These are phyloP conservation scores for Drosophila kikkawai DNA, from an alignment of 1,140 invertebrate species.

Conservation along the genomic window DNA sequence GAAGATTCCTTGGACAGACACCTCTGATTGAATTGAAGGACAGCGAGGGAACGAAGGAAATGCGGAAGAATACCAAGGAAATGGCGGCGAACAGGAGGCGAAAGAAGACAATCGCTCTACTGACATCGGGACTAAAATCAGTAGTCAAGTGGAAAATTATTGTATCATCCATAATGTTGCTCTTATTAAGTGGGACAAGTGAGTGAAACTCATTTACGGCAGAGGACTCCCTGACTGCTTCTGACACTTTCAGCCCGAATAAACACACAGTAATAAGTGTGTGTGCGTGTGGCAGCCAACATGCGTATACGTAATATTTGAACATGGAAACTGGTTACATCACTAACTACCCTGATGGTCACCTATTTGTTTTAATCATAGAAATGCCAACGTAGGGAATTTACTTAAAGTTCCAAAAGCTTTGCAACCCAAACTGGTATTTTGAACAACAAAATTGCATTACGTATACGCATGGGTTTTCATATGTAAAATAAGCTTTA, in stretches of 20 bases:
- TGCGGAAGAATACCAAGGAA: slow-evolving; percentile 31
- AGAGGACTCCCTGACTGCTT: slow-evolving; percentile 21
- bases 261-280: background rate
- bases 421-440: background rate
- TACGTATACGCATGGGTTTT: slow-evolving; percentile 12
- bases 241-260: slow-evolving; percentile 35
- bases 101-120: slow-evolving; percentile 54
- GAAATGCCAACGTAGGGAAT: background rate
- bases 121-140: slow-evolving; percentile 70
- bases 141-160: slow-evolving; percentile 85
- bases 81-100: slow-evolving; percentile 50
- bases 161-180: slow-evolving; percentile 83
- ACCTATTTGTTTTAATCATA: slow-evolving; percentile 3
- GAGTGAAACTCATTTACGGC: slow-evolving; percentile 62
- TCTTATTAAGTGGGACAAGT: slow-evolving; percentile 80
- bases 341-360: slow-evolving; percentile 9
- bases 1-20: slow-evolving; percentile 30
- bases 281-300: background rate
- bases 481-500: background rate
- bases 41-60: slow-evolving; percentile 8
- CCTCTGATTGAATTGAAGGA: slow-evolving; percentile 39
- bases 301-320: slow-evolving; percentile 46
- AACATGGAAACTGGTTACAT: background rate
- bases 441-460: background rate
- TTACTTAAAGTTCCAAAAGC: background rate